These are phyloP conservation scores for Hemithea aestivaria DNA, from an alignment of 2,888 invertebrate genomes.

Conservation along the genomic window DNA sequence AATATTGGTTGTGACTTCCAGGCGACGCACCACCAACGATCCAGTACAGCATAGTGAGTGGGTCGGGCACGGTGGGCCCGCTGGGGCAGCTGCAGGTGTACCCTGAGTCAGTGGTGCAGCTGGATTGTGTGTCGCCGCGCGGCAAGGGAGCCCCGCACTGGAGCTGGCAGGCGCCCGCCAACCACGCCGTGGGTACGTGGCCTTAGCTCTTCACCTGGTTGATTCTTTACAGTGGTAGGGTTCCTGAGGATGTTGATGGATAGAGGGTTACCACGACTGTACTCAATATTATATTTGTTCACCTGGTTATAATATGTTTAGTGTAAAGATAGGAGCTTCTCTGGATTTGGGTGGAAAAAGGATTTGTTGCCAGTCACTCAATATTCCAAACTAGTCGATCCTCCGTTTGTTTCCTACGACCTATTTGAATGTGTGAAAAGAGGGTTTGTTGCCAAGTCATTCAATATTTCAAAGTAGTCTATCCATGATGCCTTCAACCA, in stretches of 20 bases:
- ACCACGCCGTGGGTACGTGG: conserved; percentile 85
- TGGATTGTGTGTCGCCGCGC: conserved; percentile 89
- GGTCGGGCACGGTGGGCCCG: conserved; percentile 89
- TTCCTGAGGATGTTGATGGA: background rate
- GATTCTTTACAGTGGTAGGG: background rate
- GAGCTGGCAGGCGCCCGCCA: conserved; percentile 90
- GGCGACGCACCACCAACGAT: conserved; percentile 92
- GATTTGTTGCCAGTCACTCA: no score
- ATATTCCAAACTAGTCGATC: no score
- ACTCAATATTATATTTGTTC: no score
- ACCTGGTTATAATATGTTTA: no score
- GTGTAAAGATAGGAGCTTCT: no score
- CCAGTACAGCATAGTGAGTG: conserved; percentile 85
- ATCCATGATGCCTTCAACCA: no score
- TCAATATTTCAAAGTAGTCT: no score
- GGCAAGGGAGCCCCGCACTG: conserved; percentile 90
- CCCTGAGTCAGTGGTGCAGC: conserved; percentile 88
- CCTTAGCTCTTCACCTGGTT: conserved; percentile 12
- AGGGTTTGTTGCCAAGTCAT: no score
- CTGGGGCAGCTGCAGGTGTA: conserved; percentile 88
- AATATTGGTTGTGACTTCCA: conserved; percentile 35
- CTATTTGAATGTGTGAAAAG: no score
- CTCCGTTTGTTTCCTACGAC: no score
- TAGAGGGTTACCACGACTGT: background rate
- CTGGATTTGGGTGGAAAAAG: no score